These are phyloP conservation scores for Hemiscyllium ocellatum DNA, from an alignment of 2,113 vertebrate genomes.

Conservation along the genomic window DNA sequence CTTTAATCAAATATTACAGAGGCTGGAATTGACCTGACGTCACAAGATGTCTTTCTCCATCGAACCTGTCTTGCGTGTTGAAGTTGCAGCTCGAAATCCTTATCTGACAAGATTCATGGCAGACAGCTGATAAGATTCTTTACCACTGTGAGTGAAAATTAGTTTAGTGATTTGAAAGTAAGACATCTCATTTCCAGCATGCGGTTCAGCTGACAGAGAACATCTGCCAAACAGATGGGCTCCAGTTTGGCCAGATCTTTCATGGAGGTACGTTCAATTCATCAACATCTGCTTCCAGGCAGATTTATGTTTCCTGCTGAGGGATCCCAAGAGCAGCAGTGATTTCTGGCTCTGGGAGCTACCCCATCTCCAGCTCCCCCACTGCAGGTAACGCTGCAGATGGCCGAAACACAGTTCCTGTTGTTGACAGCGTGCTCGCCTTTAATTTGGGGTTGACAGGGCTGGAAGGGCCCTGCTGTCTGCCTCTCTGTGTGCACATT, in stretches of 20 bases:
- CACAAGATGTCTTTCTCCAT: neutral
- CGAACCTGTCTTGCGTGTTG: neutral
- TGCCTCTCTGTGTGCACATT: too few species aligned
- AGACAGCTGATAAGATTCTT: neutral
- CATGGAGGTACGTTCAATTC: slow-evolving; percentile 15
- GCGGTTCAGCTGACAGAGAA: neutral
- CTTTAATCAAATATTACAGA: neutral
- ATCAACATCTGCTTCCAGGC: neutral
- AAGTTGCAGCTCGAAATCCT: neutral
- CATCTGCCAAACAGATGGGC: slow-evolving; percentile 21
- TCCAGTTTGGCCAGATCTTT: neutral
- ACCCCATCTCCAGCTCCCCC: neutral
- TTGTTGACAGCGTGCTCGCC: neutral
- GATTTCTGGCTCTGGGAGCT: neutral
- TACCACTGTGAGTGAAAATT: neutral
- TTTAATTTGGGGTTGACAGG: neutral
- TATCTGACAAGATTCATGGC: neutral
- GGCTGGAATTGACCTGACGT: neutral
- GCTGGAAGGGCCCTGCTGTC: too few species aligned
- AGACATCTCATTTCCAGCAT: neutral
- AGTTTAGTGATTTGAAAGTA: neutral
- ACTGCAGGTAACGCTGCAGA: neutral
- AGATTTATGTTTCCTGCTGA: slow-evolving; percentile 28
- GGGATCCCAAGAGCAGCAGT: neutral
- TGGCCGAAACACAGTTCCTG: neutral